Base-by-base conservation (phyloP, 2,113 vertebrate genomes). In the Austrofundulus limnaeus region DNA sequence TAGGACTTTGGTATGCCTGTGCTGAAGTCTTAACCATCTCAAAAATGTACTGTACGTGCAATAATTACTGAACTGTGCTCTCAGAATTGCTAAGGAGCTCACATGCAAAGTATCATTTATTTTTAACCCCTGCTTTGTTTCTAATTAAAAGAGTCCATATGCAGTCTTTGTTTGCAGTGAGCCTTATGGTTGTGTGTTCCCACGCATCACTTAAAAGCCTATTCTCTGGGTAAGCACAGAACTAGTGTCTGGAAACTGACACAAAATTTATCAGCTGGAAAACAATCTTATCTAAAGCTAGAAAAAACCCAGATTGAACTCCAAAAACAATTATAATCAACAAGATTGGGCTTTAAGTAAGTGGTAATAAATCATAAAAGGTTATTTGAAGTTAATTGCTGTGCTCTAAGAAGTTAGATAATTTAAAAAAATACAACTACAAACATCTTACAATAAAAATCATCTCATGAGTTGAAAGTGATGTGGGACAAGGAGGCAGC, bases 341-440 rank as follows among this genome's bases (percentile, higher is more conserved):
- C 63, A 70, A 65, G 70, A 9, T 45, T 25, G 55, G 24, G 57
- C 50, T 62, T 48, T 59, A 58, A 38, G 66, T 58, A 55, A 5
- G 38, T 78, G 71, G 68, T 66, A 82, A 74, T 84, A 77, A 77
- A 74, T 65, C 53, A 63, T 50, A 48, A 49, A 59, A 60, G 64
- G 24, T 52, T 63, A 53, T 61, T 77, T 70, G 24, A 63, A 55
- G 65, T 61, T 61, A 76, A 69, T 76, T 65, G 12, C 13, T 70
- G 75, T 77, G 52, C 74, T 80, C 65, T 41, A 34, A 34, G 31
- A 34, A 5, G 31, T 5, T 39, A 37, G 49, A 72, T 28, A 34
- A 46, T 69, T 42, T 20, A 54, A 54, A 68, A 54, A 54, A 68
- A 70, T 31, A 70, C 45, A 69, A 12, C 12, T 10, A 34, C 31